These are phyloP conservation scores for Sturnira hondurensis DNA, from an alignment of 2,113 vertebrate species.

Conservation along the genomic window DNA sequence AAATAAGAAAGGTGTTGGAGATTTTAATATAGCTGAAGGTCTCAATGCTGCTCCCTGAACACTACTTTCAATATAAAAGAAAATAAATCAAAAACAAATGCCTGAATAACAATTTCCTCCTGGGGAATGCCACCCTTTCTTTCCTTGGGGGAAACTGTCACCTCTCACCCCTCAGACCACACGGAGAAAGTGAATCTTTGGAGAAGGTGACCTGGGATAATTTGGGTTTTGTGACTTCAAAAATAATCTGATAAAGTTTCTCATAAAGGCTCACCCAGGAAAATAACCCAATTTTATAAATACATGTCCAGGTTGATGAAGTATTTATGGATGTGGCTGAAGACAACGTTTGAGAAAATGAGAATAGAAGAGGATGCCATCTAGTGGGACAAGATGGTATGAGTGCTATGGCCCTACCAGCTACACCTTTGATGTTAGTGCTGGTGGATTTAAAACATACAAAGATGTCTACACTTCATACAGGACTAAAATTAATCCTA, in stretches of 20 bases:
- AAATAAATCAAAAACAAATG: not conserved
- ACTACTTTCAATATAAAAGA: conserved; percentile 38
- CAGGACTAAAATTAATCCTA: not conserved
- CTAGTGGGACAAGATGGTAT: conserved; percentile 50
- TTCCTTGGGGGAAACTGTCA: conserved; percentile 18
- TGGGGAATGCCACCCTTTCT: not conserved
- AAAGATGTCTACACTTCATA: not conserved
- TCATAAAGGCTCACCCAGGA: conserved; percentile 11
- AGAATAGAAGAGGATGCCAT: conserved; percentile 43
- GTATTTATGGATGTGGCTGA: conserved; percentile 16
- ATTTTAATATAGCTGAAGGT: conserved; percentile 33
- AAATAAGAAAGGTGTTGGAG: not conserved
- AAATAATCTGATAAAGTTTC: conserved; percentile 42
- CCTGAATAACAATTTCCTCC: conserved; percentile 30
- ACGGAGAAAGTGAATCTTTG: conserved; percentile 27
- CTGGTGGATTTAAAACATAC: not conserved
- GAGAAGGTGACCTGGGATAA: conserved; percentile 3
- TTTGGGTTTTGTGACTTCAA: conserved; percentile 37
- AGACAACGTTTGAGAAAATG: not conserved
- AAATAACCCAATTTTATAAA: conserved; percentile 49
- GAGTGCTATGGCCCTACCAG: rapidly evolving
- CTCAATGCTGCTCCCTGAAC: not conserved
- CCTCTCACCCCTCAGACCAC: conserved; percentile 18
- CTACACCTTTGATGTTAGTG: not conserved
- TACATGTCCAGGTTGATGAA: conserved; percentile 53